Evolutionary conservation across 2,888 invertebrate genomes (phyloP).

Genomic region (Drosophila trichaetosa): DNA sequence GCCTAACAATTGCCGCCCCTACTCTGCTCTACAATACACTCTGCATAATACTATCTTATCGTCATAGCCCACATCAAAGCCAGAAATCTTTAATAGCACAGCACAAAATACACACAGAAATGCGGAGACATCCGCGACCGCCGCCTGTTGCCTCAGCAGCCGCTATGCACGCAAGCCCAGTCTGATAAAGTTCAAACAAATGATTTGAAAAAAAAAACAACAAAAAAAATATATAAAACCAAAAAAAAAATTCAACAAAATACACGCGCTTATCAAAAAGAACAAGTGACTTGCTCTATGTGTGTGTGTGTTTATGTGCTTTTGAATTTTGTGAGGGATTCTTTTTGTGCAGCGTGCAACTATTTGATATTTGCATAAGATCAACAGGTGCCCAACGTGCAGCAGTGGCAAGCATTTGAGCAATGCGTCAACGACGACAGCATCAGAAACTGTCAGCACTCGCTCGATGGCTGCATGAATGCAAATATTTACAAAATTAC

Average conservation of each 20-base stretch:
- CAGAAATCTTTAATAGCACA: constrained; percentile 50
- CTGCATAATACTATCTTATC: constrained; percentile 56
- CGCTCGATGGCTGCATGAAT: constrained; percentile 29
- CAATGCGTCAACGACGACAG: constrained; percentile 51
- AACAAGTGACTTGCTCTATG: constrained; percentile 37
- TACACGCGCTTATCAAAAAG: constrained; percentile 56
- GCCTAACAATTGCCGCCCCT: constrained; percentile 20
- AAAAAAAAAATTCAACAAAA: constrained; percentile 21
- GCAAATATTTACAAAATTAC: background rate
- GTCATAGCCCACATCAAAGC: constrained; percentile 53
- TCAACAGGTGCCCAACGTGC: constrained; percentile 66
- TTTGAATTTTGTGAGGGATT: constrained; percentile 54
- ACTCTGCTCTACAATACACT: background rate
- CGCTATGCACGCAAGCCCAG: constrained; percentile 42
- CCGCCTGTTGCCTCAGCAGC: background rate
- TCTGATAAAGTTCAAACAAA: constrained; percentile 70
- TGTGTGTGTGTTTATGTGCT: constrained; percentile 19
- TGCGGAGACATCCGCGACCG: constrained; percentile 16
- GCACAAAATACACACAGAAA: constrained; percentile 31
- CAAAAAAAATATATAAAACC: constrained; percentile 3
- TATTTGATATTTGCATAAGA: constrained; percentile 71
- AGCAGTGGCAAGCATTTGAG: constrained; percentile 26
- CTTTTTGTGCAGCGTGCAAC: constrained; percentile 54
- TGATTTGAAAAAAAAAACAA: constrained; percentile 25
- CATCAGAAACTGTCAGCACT: constrained; percentile 38